Conservation (phyloP, 2,888 invertebrate genomes). For the Cataglyphis livida region DNA sequence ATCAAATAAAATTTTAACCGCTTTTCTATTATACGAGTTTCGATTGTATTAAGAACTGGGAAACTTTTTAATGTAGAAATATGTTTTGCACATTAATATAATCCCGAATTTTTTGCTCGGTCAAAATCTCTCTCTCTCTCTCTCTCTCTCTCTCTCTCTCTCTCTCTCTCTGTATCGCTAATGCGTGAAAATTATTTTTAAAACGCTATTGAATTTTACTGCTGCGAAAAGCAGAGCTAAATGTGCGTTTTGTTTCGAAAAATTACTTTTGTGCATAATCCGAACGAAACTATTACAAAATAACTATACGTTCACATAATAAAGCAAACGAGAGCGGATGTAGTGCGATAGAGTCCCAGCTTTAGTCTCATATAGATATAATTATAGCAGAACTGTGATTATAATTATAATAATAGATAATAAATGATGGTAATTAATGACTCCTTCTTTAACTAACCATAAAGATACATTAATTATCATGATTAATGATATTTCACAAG, state of each 20-base stretch:
- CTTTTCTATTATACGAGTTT: background rate
- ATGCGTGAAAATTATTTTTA: constrained; percentile 26
- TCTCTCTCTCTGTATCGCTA: background rate
- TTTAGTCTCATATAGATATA: constrained; percentile 16
- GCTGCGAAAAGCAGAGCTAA: background rate
- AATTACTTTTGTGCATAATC: constrained; percentile 4
- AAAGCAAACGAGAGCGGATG: background rate
- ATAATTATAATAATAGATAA: constrained; percentile 44
- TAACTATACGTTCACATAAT: background rate
- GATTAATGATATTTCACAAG: constrained; percentile 35
- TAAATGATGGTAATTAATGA: constrained; percentile 52
- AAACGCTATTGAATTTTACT: constrained; percentile 7
- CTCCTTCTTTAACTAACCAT: constrained; percentile 43
- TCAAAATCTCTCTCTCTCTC: background rate
- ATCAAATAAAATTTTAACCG: background rate
- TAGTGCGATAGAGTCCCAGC: constrained; percentile 1
- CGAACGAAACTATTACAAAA: background rate
- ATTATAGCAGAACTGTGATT: constrained; percentile 11
- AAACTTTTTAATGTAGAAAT: constrained; percentile 26
- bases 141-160: background rate
- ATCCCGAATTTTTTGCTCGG: background rate
- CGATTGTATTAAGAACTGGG: background rate
- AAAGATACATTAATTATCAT: constrained; percentile 50
- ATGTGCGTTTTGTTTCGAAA: background rate
- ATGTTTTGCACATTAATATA: constrained; percentile 31